A percentile compares a stretch with the other conserved stretches of the same genome.
phyloP scores from a whole-genome alignment of 2,113 vertebrate genomes.

The Colius striatus region DNA sequence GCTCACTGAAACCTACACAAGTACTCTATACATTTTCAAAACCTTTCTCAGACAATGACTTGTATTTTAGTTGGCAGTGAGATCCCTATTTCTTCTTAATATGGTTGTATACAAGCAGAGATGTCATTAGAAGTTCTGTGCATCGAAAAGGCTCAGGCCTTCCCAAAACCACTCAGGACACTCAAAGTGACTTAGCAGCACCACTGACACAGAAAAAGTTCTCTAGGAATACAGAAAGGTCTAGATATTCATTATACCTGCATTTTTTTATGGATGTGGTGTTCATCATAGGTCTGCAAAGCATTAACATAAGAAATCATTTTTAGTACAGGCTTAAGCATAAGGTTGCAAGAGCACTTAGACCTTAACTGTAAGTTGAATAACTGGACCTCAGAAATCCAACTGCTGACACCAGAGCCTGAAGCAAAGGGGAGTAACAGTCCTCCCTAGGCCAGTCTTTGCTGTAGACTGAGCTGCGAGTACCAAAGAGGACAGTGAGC shows the following conservation, averaged over 20 bases:
- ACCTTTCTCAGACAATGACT: neutral
- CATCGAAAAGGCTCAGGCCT: neutral
- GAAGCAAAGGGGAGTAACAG: neutral
- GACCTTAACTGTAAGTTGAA: neutral
- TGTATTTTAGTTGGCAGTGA: neutral
- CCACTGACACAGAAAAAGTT: neutral
- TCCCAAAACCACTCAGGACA: neutral
- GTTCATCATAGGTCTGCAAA: neutral
- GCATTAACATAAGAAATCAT: neutral
- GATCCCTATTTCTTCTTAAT: neutral
- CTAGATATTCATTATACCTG: neutral
- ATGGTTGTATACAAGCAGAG: neutral
- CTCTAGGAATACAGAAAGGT: neutral
- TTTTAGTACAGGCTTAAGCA: neutral
- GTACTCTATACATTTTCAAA: neutral
- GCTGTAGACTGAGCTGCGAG: neutral
- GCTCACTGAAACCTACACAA: neutral
- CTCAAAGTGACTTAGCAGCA: neutral
- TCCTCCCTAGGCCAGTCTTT: neutral
- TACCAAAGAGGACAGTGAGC: neutral
- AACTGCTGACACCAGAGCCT: neutral
- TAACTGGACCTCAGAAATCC: neutral
- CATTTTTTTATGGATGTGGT: neutral
- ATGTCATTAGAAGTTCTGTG: neutral
- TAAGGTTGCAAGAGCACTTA: neutral